A percentile compares a stretch with the other conserved stretches of the same genome.
phyloP scores from a whole-genome alignment of 2,888 invertebrate genomes.

The Xanthostigma xanthostigma region DNA sequence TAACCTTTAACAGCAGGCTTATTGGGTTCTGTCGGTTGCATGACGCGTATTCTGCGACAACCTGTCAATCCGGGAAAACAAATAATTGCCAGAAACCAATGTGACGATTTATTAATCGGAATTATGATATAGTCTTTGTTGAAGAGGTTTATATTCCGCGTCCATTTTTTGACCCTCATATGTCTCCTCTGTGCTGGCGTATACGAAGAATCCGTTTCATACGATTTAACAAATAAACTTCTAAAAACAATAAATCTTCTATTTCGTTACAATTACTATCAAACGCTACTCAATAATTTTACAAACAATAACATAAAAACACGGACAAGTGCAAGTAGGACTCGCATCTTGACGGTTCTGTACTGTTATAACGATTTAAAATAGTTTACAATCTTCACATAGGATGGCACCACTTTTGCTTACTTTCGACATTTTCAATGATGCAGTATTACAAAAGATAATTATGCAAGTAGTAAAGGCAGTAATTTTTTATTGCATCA shows the following conservation, averaged over 20 bases:
- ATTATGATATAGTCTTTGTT: conserved; percentile 92
- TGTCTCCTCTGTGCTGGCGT: conserved; percentile 75
- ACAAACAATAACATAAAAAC: no score
- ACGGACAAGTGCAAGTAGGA: no score
- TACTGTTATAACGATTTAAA: no score
- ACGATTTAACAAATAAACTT: conserved; percentile 35
- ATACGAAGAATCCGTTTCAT: conserved; percentile 48
- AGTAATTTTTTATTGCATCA: no score
- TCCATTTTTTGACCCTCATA: conserved; percentile 87
- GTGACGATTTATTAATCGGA: conserved; percentile 95
- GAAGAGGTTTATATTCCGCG: conserved; percentile 90
- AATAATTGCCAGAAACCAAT: conserved; percentile 96
- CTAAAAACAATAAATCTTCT: conserved; percentile 15
- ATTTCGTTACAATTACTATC: no score
- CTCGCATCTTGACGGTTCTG: no score
- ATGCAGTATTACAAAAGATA: no score
- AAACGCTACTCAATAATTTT: no score
- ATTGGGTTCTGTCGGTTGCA: conserved; percentile 38
- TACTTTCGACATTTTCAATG: no score
- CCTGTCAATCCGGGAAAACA: conserved; percentile 80
- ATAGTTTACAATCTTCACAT: no score
- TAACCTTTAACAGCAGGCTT: conserved; percentile 34
- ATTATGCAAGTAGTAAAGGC: no score
- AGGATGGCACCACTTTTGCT: no score
- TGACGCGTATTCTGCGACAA: conserved; percentile 49